These are phyloP conservation scores for Pocillopora meandrina DNA, from an alignment of 92 coral and sea anemone genomes.

Conservation along the genomic window DNA sequence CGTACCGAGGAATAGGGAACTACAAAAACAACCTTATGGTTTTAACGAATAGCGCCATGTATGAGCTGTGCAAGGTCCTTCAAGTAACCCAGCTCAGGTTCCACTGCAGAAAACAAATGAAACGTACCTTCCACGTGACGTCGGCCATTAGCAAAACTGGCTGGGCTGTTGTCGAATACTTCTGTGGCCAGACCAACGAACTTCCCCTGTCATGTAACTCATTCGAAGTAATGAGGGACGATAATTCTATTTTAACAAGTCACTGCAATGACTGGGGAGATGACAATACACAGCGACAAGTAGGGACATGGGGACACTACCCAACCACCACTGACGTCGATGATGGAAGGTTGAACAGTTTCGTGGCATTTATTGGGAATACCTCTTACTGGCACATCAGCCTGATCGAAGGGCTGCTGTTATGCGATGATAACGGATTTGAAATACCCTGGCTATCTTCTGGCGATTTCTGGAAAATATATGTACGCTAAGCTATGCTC, in stretches of 20 bases:
- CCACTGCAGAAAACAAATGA: slow-evolving; percentile 42
- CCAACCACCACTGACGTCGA: background rate
- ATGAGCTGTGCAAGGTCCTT: background rate
- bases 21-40: background rate
- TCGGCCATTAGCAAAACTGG: slow-evolving; percentile 14
- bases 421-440: slow-evolving; percentile 38
- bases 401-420: background rate
- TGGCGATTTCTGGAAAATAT: slow-evolving; percentile 50
- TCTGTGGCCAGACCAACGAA: slow-evolving; percentile 16
- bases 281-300: background rate
- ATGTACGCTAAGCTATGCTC: slow-evolving; percentile 23
- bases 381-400: slow-evolving; percentile 25
- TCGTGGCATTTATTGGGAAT: slow-evolving; percentile 33
- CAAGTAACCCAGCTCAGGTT: slow-evolving; percentile 36
- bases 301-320: slow-evolving; percentile 15
- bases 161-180: slow-evolving; percentile 24
- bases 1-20: slow-evolving; percentile 23
- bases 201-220: slow-evolving; percentile 32
- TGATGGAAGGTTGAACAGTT: slow-evolving; percentile 25
- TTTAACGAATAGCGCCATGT: slow-evolving; percentile 17
- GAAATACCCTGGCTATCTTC: background rate
- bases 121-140: slow-evolving; percentile 42
- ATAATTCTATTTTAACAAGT: slow-evolving; percentile 19
- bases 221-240: slow-evolving; percentile 9
- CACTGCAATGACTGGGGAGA: slow-evolving; percentile 33